Percentiles rank a stretch among this genome's conserved stretches.
Conservation (phyloP, 2,113 vertebrate genomes). For the Sorex araneus region DNA sequence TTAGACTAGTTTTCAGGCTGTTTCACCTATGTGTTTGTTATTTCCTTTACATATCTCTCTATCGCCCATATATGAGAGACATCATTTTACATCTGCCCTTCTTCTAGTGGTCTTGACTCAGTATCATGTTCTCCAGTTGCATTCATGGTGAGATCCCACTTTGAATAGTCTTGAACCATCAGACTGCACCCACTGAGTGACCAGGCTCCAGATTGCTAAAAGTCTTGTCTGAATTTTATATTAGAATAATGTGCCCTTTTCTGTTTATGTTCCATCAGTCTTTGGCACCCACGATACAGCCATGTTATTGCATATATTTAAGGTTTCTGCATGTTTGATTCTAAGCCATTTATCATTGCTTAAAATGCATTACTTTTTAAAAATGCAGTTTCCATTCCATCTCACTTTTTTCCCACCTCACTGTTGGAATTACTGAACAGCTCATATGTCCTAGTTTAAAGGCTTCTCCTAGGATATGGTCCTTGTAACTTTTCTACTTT, state of each 20-base stretch:
- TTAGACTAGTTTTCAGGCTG: no score
- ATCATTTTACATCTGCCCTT: no score
- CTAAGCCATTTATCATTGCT: not conserved
- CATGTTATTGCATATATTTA: not conserved
- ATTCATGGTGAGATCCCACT: no score
- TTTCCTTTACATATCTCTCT: no score
- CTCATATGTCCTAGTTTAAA: not conserved
- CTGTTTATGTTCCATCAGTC: not conserved
- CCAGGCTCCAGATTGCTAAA: not conserved
- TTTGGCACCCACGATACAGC: not conserved
- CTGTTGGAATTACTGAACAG: not conserved
- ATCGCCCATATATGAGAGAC: no score
- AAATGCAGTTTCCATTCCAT: not conserved
- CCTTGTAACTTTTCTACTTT: not conserved
- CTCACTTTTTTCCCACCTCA: not conserved
- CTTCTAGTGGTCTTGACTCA: no score
- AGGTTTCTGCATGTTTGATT: not conserved
- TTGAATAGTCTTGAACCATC: no score
- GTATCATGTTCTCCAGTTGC: no score
- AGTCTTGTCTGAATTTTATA: not conserved
- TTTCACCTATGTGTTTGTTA: no score
- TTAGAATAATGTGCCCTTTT: not conserved
- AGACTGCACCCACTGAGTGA: no score
- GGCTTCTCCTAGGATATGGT: not conserved
- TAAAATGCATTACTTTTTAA: not conserved